phyloP scores from a whole-genome alignment of 2,888 invertebrate species.

The Netelia melanura region DNA sequence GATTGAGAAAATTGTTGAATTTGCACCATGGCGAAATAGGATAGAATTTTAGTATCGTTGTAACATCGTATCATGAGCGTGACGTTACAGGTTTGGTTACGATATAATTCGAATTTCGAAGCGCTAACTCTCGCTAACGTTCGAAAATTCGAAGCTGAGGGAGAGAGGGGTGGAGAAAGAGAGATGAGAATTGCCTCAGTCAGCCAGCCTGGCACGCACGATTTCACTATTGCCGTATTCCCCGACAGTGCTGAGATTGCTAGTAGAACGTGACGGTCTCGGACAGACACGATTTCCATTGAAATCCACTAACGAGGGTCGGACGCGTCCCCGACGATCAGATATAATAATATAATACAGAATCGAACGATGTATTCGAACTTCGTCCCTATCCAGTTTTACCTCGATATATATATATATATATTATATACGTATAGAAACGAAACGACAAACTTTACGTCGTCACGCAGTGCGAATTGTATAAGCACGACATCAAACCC shows the following conservation, averaged over 20 bases:
- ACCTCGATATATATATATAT: not conserved
- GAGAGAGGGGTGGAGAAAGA: not conserved
- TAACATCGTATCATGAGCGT: slow-evolving; percentile 5
- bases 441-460: too few species aligned
- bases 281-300: slow-evolving; percentile 70
- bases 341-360: slow-evolving; percentile 56
- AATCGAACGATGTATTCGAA: slow-evolving; percentile 71
- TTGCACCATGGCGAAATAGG: not conserved
- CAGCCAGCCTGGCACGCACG: slow-evolving; percentile 57
- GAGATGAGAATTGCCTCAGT: slow-evolving; percentile 49
- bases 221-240: slow-evolving; percentile 40
- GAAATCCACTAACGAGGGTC: slow-evolving; percentile 76
- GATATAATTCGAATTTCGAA: slow-evolving; percentile 33
- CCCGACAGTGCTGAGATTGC: slow-evolving; percentile 48
- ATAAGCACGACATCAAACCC: too few species aligned
- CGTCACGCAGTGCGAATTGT: too few species aligned
- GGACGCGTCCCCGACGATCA: slow-evolving; percentile 67
- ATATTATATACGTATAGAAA: too few species aligned
- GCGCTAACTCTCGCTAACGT: slow-evolving; percentile 47
- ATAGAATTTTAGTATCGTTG: slow-evolving; percentile 11
- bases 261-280: slow-evolving; percentile 62
- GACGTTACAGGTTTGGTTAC: not conserved
- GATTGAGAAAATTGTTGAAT: too few species aligned
- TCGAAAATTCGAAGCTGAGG: slow-evolving; percentile 50
- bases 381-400: slow-evolving; percentile 28